Percentiles rank a stretch among this genome's conserved stretches.
Evolutionary conservation across 2,888 invertebrate genomes (phyloP).

Genomic region (Timandra comae): DNA sequence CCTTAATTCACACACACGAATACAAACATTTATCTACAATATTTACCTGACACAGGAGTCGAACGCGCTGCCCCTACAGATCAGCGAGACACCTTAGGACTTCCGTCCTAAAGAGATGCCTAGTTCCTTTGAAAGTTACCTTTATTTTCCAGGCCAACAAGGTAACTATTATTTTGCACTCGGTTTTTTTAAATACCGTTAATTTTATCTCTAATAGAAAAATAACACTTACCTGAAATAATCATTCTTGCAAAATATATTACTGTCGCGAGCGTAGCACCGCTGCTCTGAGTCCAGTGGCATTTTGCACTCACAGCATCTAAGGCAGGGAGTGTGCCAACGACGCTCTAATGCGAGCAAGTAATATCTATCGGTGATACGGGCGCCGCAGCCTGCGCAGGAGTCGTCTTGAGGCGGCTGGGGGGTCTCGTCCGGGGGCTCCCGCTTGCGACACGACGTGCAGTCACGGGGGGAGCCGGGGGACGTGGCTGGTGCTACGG

Average conservation of each 20-base stretch:
- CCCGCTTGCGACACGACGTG: constrained; percentile 77
- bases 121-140: background rate
- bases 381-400: constrained; percentile 92
- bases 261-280: constrained; percentile 94
- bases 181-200: background rate
- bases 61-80: no score
- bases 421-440: constrained; percentile 68
- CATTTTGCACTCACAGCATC: constrained; percentile 93
- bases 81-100: no score
- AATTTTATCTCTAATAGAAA: background rate
- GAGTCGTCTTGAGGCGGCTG: constrained; percentile 71
- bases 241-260: constrained; percentile 97
- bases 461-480: constrained; percentile 78
- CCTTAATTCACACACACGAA: no score
- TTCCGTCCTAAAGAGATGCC: no score
- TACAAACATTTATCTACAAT: no score
- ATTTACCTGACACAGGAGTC: no score
- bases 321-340: constrained; percentile 95
- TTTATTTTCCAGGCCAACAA: background rate
- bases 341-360: constrained; percentile 93
- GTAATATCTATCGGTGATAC: constrained; percentile 93
- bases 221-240: constrained; percentile 89
- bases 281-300: constrained; percentile 93
- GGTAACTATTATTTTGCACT: background rate
- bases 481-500: constrained; percentile 82